Conservation (phyloP, 2,797 vertebrate genomes). For the Eulemur albifrons region DNA sequence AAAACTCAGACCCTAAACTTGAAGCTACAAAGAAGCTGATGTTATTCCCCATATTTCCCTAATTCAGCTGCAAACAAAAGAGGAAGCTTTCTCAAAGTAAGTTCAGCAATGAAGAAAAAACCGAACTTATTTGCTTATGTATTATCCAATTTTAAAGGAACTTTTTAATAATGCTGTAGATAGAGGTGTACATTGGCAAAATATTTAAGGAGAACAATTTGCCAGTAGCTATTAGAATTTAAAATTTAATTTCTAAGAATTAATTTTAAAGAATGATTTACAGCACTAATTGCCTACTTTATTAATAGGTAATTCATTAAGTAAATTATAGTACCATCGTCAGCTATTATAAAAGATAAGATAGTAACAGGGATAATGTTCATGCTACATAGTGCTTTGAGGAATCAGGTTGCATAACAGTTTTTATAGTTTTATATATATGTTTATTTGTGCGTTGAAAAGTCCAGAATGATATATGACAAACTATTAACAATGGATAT, state of each 20-base stretch:
- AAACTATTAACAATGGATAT: not conserved
- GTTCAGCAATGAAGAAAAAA: not conserved
- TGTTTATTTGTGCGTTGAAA: not conserved
- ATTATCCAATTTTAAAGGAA: conserved; percentile 5
- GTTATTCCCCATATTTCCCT: not conserved
- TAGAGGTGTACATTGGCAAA: not conserved
- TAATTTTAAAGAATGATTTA: not conserved
- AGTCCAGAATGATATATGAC: not conserved
- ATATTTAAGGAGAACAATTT: not conserved
- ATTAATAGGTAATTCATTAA: not conserved
- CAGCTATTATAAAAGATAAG: not conserved
- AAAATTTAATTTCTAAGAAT: not conserved
- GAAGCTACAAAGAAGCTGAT: not conserved
- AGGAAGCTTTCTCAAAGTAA: not conserved
- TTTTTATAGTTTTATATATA: not conserved
- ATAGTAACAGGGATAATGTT: not conserved
- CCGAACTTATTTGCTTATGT: not conserved
- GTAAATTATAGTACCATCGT: not conserved
- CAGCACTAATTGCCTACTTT: not conserved
- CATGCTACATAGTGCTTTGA: not conserved
- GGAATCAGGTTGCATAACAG: not conserved
- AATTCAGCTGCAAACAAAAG: not conserved
- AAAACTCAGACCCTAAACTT: not conserved
- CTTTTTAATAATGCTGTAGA: not conserved
- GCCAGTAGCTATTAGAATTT: not conserved